These are phyloP conservation scores for Rapana venosa DNA, from an alignment of 2,888 invertebrate species.

Conservation along the genomic window DNA sequence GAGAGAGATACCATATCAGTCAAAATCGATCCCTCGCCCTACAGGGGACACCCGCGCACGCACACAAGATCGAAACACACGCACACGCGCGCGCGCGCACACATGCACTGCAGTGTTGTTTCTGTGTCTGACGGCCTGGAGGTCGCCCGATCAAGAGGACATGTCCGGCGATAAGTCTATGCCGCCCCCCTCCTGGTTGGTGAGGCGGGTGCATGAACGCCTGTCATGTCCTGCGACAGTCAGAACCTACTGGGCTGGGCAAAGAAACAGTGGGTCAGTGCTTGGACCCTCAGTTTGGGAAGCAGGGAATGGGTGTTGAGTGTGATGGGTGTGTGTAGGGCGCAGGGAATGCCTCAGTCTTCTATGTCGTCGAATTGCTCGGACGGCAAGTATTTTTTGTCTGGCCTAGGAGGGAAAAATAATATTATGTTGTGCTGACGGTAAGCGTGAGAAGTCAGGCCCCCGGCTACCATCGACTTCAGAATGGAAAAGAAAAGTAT, in stretches of 20 bases:
- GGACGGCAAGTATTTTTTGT: too few species aligned
- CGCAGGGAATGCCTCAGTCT: not conserved
- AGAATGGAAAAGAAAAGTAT: too few species aligned
- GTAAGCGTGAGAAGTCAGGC: too few species aligned
- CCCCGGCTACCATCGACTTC: too few species aligned
- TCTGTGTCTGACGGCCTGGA: conserved; percentile 65
- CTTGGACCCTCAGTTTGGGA: not conserved
- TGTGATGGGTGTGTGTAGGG: not conserved
- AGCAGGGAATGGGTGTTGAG: too few species aligned
- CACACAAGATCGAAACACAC: not conserved
- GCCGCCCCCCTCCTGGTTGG: conserved; percentile 90
- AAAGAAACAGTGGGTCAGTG: conserved; percentile 86
- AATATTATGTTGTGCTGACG: too few species aligned
- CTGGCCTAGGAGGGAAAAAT: too few species aligned
- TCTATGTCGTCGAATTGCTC: not conserved
- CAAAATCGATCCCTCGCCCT: too few species aligned
- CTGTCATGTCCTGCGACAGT: conserved; percentile 88
- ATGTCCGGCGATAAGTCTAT: conserved; percentile 95
- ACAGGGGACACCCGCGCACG: not conserved
- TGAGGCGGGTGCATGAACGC: conserved; percentile 92
- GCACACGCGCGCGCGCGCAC: not conserved
- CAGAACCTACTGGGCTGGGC: conserved; percentile 92
- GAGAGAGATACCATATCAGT: too few species aligned
- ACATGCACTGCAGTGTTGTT: not conserved
- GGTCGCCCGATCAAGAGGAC: conserved; percentile 76